Conservation (phyloP, 2,888 invertebrate species). For the Anodontia alba region DNA sequence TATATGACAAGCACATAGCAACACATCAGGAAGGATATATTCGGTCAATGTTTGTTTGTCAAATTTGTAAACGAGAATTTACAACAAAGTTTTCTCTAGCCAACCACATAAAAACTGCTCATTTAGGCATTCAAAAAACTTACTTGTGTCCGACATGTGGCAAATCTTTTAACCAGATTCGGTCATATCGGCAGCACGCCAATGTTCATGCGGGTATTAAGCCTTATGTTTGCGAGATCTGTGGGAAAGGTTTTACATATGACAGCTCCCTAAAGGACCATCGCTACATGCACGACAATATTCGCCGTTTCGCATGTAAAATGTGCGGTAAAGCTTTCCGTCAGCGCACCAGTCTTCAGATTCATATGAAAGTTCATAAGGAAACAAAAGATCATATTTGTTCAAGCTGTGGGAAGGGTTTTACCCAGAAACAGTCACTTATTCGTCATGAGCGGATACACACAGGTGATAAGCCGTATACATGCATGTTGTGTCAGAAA, state of each 20-base stretch:
- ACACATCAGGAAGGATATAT: slow-evolving; percentile 71
- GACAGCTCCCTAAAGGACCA: slow-evolving; percentile 80
- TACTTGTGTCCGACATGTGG: slow-evolving; percentile 78
- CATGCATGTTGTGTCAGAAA: slow-evolving; percentile 83
- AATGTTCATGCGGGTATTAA: slow-evolving; percentile 78
- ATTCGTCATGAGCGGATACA: slow-evolving; percentile 85
- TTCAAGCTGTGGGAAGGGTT: slow-evolving; percentile 84
- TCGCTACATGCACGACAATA: slow-evolving; percentile 81
- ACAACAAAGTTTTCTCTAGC: slow-evolving; percentile 76
- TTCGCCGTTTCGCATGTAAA: slow-evolving; percentile 82
- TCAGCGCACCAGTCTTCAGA: slow-evolving; percentile 84
- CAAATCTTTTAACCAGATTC: slow-evolving; percentile 76
- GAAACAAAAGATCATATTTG: slow-evolving; percentile 84
- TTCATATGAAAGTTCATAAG: slow-evolving; percentile 84
- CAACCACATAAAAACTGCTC: slow-evolving; percentile 76
- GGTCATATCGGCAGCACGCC: slow-evolving; percentile 76
- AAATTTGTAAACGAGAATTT: slow-evolving; percentile 73
- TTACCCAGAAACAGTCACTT: slow-evolving; percentile 85
- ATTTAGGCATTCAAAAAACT: slow-evolving; percentile 73
- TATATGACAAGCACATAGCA: slow-evolving; percentile 68
- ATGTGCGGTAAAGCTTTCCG: slow-evolving; percentile 83
- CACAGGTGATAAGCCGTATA: slow-evolving; percentile 84
- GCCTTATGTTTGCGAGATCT: slow-evolving; percentile 78
- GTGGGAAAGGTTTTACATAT: slow-evolving; percentile 75
- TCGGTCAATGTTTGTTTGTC: slow-evolving; percentile 73